Conservation (phyloP, 2,113 vertebrate species). For the Morone chrysops region DNA sequence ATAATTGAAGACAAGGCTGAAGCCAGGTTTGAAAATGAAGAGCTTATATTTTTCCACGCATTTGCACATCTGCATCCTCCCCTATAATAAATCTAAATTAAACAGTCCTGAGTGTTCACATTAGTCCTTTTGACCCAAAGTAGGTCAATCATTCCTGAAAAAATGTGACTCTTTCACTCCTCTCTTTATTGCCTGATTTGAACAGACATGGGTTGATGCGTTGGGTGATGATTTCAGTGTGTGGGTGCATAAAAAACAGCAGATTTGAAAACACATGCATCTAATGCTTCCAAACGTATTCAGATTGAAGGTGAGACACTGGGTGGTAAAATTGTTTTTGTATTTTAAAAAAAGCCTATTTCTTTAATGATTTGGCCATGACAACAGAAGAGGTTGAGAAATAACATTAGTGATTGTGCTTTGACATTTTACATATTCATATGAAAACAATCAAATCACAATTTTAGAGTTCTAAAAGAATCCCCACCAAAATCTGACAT, state of each 20-base stretch:
- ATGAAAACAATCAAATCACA: neutral
- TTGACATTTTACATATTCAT: slow-evolving; percentile 7
- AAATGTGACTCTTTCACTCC: slow-evolving; percentile 18
- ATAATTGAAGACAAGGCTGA: neutral
- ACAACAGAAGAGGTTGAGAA: neutral
- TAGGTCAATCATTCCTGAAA: slow-evolving; percentile 42
- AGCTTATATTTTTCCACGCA: neutral
- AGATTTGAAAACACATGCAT: slow-evolving; percentile 2
- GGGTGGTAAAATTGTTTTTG: neutral
- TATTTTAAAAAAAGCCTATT: neutral
- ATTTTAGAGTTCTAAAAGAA: neutral
- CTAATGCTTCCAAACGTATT: slow-evolving; percentile 1
- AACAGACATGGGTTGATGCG: slow-evolving; percentile 30
- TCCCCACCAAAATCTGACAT: neutral
- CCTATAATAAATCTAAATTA: slow-evolving; percentile 1
- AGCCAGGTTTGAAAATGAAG: neutral
- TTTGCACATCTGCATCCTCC: slow-evolving; percentile 6
- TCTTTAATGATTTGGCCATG: slow-evolving; percentile 1
- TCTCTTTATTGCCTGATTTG: slow-evolving; percentile 37
- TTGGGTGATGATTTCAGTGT: slow-evolving; percentile 25
- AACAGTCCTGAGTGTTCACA: neutral
- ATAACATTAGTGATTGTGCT: neutral
- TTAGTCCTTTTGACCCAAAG: slow-evolving; percentile 37
- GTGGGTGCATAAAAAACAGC: slow-evolving; percentile 30
- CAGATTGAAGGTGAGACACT: slow-evolving; percentile 19